Percentiles rank a stretch among this genome's conserved stretches.
These are phyloP conservation scores for Pristionchus mayeri DNA, from an alignment of 2,888 invertebrate species.

Conservation along the genomic window DNA sequence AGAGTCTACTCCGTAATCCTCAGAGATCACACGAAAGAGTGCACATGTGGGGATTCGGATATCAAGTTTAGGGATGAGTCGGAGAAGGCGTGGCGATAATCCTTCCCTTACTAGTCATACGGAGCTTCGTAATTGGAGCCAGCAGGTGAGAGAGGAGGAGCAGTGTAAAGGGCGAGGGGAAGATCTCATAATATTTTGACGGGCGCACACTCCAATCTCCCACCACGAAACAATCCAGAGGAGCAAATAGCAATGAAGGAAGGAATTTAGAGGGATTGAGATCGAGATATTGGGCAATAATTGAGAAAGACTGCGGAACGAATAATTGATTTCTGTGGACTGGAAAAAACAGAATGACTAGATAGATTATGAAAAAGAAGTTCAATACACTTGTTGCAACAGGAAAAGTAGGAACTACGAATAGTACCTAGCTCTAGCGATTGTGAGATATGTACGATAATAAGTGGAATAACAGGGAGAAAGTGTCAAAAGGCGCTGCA, in stretches of 20 bases:
- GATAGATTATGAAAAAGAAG: too few species aligned
- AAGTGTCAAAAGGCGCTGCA: constrained; percentile 7
- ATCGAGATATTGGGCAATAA: too few species aligned
- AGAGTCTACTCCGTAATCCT: not conserved
- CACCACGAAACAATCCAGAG: not conserved
- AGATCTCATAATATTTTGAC: constrained; percentile 46
- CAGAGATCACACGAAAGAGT: not conserved
- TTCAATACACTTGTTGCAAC: too few species aligned
- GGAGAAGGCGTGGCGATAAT: too few species aligned
- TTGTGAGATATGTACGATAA: not conserved
- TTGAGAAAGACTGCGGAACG: too few species aligned
- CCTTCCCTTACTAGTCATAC: constrained; percentile 10
- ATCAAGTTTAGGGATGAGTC: not conserved
- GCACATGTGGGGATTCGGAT: too few species aligned
- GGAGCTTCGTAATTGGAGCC: constrained; percentile 24
- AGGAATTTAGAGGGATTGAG: too few species aligned
- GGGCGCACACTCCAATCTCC: not conserved
- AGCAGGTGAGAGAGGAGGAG: not conserved
- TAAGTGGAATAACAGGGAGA: not conserved
- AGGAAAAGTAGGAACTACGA: too few species aligned
- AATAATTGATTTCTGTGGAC: too few species aligned
- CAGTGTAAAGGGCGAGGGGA: not conserved
- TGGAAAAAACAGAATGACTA: too few species aligned
- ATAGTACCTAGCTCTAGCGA: too few species aligned
- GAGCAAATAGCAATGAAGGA: too few species aligned